Percentiles rank a stretch among this genome's conserved stretches.
phyloP scores from a whole-genome alignment of 1,140 invertebrate species.

The Varroa destructor region DNA sequence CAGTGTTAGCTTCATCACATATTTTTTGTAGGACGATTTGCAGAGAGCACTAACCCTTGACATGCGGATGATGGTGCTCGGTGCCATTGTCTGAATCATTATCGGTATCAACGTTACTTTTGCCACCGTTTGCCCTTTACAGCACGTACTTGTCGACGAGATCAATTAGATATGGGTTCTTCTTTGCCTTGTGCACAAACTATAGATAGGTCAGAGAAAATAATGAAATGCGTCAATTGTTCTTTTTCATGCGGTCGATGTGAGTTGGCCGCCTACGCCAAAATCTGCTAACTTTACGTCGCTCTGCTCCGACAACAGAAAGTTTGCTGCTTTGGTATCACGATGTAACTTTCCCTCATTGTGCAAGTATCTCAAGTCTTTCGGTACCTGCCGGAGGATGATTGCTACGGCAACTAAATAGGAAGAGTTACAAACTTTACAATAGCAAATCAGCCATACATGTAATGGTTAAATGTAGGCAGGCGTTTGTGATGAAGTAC shows the following conservation, averaged over 20 bases:
- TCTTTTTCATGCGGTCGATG: slow-evolving; percentile 93
- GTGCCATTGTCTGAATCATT: slow-evolving; percentile 60
- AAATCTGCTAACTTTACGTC: slow-evolving; percentile 98
- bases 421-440: background rate
- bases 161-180: slow-evolving; percentile 87
- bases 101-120: slow-evolving; percentile 85
- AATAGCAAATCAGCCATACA: background rate
- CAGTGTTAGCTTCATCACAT: slow-evolving; percentile 6
- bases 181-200: slow-evolving; percentile 90
- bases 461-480: too few relatives aligned
- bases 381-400: slow-evolving; percentile 91
- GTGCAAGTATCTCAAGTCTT: slow-evolving; percentile 96
- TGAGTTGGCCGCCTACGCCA: slow-evolving; percentile 91
- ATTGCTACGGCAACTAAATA: slow-evolving; percentile 50
- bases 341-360: slow-evolving; percentile 93
- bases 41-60: slow-evolving; percentile 17
- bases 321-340: slow-evolving; percentile 99
- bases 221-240: slow-evolving; percentile 39
- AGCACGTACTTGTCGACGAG: slow-evolving; percentile 89
- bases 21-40: slow-evolving; percentile 14
- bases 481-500: too few relatives aligned
- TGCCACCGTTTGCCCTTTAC: slow-evolving; percentile 77
- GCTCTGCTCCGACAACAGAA: slow-evolving; percentile 91
- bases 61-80: background rate
- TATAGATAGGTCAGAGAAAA: background rate